Base-by-base conservation (phyloP, 1,140 invertebrate species). In the Bombus ignitus region DNA sequence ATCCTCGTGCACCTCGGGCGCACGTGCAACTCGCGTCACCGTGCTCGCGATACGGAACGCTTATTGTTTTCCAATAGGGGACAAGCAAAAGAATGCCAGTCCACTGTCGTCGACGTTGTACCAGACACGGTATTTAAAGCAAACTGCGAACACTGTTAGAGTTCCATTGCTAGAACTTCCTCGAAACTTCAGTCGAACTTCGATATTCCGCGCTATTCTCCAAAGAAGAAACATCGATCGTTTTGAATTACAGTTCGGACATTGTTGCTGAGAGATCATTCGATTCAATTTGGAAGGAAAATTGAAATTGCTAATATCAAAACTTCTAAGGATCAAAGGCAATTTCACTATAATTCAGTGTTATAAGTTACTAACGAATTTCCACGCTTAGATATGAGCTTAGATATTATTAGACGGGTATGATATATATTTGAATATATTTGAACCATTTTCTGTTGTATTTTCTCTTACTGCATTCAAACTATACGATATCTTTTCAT, bases 31-130 rank as follows among this genome's bases (percentile, higher is more conserved):
- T 1, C n/a, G 80, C 39, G 53, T 59, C 68, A 59, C 28, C 25
- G 28, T 28, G 28, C 8, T 22, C 44, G 42, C 62, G 74, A 83
- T 53, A 70, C 37, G 47, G 74, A 83, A 83, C 32, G 81, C 22
- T 70, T 68, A 83, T 83, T 83, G 81, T 83, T 75, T 83, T 57
- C 28, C 65, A 78, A 57, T 78, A 70, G 74, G 13, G 44, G 22
- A 70, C 62, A 25, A 13, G 32, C 44, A 12, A 62, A 66, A 79
- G 39, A 77, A 35, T 78, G 44, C 25, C 22, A n/a, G 39, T 28
- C 42, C 13, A 32, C 12, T 9, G 22, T 39, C 3, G 22, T 35
- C 62, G 8, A 15, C 22, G 62, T 47, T 39, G 68, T 37, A 18
- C 57, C 71, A 74, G 37, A 32, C 37, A 18, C 53, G n/a, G 72